Evolutionary conservation across 2,113 vertebrate species (phyloP).

Genomic region (Apus apus): DNA sequence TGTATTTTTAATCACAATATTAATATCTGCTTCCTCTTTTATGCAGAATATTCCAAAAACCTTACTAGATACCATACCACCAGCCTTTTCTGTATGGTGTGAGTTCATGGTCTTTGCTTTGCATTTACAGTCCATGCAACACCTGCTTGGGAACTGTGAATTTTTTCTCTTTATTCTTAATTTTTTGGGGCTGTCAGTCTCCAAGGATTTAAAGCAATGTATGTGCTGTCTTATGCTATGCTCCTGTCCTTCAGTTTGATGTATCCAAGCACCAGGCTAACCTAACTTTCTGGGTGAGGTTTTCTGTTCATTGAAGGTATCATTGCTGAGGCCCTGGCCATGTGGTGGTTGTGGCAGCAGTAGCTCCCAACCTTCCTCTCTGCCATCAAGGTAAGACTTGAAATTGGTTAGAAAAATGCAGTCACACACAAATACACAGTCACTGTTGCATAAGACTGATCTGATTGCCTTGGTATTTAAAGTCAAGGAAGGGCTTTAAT

Average conservation of each 20-base stretch:
- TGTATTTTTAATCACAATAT: background rate
- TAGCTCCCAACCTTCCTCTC: background rate
- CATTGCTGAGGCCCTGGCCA: background rate
- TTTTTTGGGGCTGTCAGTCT: background rate
- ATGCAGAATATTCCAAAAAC: background rate
- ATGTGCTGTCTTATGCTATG: background rate
- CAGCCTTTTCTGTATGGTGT: background rate
- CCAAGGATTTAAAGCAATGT: background rate
- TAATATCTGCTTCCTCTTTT: background rate
- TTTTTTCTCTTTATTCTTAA: background rate
- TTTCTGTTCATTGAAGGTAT: background rate
- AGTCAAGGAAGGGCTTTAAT: background rate
- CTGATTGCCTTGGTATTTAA: background rate
- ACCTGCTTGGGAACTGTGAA: background rate
- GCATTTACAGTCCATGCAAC: background rate
- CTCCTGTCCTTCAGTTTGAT: background rate
- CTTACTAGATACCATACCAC: background rate
- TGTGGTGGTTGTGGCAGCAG: rapidly evolving
- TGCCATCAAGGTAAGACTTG: background rate
- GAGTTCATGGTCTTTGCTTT: background rate
- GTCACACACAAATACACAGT: background rate
- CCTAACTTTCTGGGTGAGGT: background rate
- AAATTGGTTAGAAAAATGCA: background rate
- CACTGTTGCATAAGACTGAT: background rate
- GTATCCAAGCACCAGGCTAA: background rate